Conservation (phyloP, 1,140 invertebrate genomes). For the Piezodorus guildinii region DNA sequence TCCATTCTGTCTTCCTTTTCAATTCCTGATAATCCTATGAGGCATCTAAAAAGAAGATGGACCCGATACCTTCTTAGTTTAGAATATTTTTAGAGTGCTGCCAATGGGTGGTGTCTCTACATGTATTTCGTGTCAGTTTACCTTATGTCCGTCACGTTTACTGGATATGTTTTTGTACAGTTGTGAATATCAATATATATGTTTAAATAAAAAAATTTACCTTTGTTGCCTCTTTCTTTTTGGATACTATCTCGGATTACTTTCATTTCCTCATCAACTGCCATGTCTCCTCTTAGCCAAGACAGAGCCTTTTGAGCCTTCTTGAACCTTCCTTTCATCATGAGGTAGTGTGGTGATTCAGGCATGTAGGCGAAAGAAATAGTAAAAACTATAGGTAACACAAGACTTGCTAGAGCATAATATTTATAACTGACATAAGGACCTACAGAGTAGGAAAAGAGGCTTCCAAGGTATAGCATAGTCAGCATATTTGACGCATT, state of each 20-base stretch:
- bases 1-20: no score
- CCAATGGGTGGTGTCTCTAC: no score
- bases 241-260: slow-evolving; percentile 22
- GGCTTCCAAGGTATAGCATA: slow-evolving; percentile 55
- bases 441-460: slow-evolving; percentile 35
- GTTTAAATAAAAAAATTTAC: no score
- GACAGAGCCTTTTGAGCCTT: slow-evolving; percentile 51
- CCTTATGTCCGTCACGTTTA: no score
- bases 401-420: slow-evolving; percentile 50
- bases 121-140: no score
- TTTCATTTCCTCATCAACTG: slow-evolving; percentile 23
- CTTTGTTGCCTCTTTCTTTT: slow-evolving; percentile 15
- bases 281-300: slow-evolving; percentile 43
- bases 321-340: slow-evolving; percentile 44
- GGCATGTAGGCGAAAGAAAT: slow-evolving; percentile 60
- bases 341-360: slow-evolving; percentile 64
- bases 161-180: no score
- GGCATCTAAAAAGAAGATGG: no score
- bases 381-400: slow-evolving; percentile 48
- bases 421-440: slow-evolving; percentile 52
- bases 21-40: no score
- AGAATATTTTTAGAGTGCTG: no score
- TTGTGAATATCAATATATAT: no score
- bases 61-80: no score
- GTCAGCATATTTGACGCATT: slow-evolving; percentile 18